A percentile compares a stretch with the other conserved stretches of the same genome.
Conservation (phyloP, 2,888 invertebrate genomes). For the Meiosimyza decipiens region DNA sequence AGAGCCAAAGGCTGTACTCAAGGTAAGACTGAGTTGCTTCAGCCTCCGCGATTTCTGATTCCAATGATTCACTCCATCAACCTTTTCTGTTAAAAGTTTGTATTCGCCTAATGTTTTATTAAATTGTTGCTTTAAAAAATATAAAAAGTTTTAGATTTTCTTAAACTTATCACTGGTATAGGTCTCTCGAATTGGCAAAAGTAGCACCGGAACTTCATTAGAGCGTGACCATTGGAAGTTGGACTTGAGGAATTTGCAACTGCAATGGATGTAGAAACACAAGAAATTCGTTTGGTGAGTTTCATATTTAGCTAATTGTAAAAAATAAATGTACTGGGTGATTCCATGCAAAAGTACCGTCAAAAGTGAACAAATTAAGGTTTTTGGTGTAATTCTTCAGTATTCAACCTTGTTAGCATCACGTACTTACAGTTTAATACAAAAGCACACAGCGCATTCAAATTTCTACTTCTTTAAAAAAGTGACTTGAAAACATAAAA, state of each 20-base stretch:
- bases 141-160: slow-evolving; percentile 10
- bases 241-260: slow-evolving; percentile 25
- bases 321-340: background rate
- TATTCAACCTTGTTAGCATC: background rate
- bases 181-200: background rate
- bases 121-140: background rate
- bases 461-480: too few relatives aligned
- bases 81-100: background rate
- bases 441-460: too few relatives aligned
- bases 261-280: slow-evolving; percentile 64
- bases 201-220: background rate
- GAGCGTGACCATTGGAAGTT: background rate
- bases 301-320: background rate
- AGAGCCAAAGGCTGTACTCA: too few relatives aligned
- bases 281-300: slow-evolving; percentile 60
- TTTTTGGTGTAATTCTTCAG: background rate
- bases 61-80: slow-evolving; percentile 18
- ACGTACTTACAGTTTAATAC: too few relatives aligned
- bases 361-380: background rate
- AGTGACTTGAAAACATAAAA: too few relatives aligned
- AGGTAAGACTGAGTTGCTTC: background rate
- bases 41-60: background rate
- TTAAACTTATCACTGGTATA: background rate
- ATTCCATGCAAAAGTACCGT: background rate
- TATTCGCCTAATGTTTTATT: background rate